Base-by-base conservation (phyloP, 2,888 invertebrate species). In the Himalopsyche anomala region DNA sequence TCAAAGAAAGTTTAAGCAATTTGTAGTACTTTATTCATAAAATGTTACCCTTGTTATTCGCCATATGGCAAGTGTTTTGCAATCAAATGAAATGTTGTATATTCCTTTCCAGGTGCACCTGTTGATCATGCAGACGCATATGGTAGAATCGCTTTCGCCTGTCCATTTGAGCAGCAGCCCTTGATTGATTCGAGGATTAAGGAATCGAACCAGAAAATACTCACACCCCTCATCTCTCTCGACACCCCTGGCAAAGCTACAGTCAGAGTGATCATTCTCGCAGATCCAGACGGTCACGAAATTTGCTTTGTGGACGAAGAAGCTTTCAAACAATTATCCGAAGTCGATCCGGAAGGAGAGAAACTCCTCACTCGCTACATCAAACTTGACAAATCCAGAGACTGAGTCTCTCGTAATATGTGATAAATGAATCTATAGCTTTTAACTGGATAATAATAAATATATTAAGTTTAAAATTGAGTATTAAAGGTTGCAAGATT, bases 251-350 rank as follows among this genome's bases (percentile, higher is more conserved):
- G 98, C 80, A 99, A 99, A 91, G 99, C 99, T 0, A 97, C 98
- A 0, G 99, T 99, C 0, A 94, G 97, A 88, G 99, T 99, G 54
- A 97, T 99, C 86, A 99, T 99, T 90, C 93, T 99, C 4, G 98
- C 98, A 1, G 99, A 99, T 93, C 99, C 99, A 0, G 98, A 99
- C 92, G 97, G 95, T 0, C 99, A 99, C 91, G 99, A 99, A 94
- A 99, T 99, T 89, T 99, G 99, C 92, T 99, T 99, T 92, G 99
- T 99, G 6, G 99, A 99, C 88, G 98, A 99, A 90, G 98, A 99
- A 93, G 98, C 96, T 56, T 99, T 98, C 93, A 92, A 96, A 8
- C 94, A 98, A 90, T 92, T 99, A 62, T 98, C 99, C 0, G 94
- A 96, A 89, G 95, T 97, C 4, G 99, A 99, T 91, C 95, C 96